Evolutionary conservation across 2,888 invertebrate genomes (phyloP).

Genomic region (Synergus gifuensis): DNA sequence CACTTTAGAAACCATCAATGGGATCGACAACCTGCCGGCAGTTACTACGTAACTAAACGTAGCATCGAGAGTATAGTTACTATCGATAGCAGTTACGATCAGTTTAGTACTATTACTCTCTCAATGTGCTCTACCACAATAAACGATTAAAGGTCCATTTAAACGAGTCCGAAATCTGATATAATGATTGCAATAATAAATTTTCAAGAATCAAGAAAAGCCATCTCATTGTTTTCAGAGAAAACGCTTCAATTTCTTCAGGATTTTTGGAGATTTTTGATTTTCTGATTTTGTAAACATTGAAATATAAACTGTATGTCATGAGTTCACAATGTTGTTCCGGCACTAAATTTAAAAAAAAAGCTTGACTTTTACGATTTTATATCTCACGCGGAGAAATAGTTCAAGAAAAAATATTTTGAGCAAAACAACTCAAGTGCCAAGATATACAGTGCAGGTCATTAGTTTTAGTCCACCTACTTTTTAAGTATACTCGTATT

Average conservation of each 20-base stretch:
- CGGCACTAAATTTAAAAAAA: no score
- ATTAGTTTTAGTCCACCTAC: constrained; percentile 8
- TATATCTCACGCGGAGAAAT: background rate
- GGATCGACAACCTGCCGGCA: constrained; percentile 36
- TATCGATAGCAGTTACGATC: constrained; percentile 36
- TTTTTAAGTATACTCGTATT: background rate
- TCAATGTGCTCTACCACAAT: constrained; percentile 35
- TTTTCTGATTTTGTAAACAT: no score
- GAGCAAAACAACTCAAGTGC: background rate
- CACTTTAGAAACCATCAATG: constrained; percentile 40
- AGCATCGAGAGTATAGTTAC: constrained; percentile 40
- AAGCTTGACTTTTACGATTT: background rate
- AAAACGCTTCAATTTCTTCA: background rate
- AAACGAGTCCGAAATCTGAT: constrained; percentile 28
- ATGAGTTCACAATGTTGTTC: no score
- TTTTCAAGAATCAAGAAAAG: background rate
- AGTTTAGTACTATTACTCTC: constrained; percentile 36
- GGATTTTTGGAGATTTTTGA: no score
- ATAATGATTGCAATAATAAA: background rate
- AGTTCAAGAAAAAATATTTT: background rate
- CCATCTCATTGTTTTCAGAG: background rate
- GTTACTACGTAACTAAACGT: constrained; percentile 35
- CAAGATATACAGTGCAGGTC: background rate
- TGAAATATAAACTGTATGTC: no score
- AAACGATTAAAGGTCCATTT: constrained; percentile 26